Conservation (phyloP, 1,140 invertebrate genomes). For the Polyergus mexicanus region DNA sequence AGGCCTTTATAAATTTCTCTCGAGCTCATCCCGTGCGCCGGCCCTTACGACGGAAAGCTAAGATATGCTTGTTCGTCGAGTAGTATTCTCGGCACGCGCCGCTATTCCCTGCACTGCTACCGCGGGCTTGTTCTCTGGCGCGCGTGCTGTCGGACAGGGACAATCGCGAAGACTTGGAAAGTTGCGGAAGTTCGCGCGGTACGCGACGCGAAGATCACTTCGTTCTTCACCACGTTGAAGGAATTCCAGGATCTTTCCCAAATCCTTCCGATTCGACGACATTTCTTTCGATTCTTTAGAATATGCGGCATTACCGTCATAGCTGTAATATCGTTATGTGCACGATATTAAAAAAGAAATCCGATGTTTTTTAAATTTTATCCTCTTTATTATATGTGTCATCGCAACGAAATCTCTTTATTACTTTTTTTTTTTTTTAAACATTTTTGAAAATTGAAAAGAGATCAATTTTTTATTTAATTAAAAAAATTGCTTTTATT, state of each 20-base stretch:
- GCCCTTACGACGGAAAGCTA: slow-evolving; percentile 51
- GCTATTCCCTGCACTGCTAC: slow-evolving; percentile 63
- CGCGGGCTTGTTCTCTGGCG: slow-evolving; percentile 30
- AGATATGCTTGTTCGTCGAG: slow-evolving; percentile 75
- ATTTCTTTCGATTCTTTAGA: not conserved
- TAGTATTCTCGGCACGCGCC: slow-evolving; percentile 81
- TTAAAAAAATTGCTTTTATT: not conserved
- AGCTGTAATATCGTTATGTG: not conserved
- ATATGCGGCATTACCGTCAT: not conserved
- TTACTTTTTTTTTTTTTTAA: not conserved
- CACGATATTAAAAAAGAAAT: not conserved
- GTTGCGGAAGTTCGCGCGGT: slow-evolving; percentile 42
- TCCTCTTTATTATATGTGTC: not conserved
- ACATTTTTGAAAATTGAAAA: not conserved
- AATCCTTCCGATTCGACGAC: not conserved
- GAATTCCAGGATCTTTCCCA: slow-evolving; percentile 24
- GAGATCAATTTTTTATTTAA: not conserved
- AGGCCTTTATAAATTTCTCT: slow-evolving; percentile 85
- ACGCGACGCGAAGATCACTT: slow-evolving; percentile 31
- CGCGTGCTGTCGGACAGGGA: slow-evolving; percentile 57
- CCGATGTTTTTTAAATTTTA: not conserved
- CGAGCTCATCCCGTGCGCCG: slow-evolving; percentile 67
- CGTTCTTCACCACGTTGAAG: slow-evolving; percentile 3
- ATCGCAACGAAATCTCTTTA: not conserved
- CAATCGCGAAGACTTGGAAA: slow-evolving; percentile 49